These are phyloP conservation scores for Crocidura indochinensis DNA, from an alignment of 2,797 vertebrate species.

Conservation along the genomic window DNA sequence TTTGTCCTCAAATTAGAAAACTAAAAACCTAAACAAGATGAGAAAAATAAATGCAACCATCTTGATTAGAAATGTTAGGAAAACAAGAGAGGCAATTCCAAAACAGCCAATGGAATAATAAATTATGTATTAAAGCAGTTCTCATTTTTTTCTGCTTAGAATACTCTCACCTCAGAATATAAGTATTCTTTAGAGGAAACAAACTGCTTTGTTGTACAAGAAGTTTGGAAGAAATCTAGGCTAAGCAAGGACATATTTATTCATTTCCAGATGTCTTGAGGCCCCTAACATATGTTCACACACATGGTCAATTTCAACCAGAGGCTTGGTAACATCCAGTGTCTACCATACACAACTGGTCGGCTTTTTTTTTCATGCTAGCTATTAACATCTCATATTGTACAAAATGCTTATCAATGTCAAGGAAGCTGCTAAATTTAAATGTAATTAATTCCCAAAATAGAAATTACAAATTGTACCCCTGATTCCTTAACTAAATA, in stretches of 20 bases:
- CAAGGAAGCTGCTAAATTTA: constrained; percentile 63
- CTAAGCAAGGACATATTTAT: constrained; percentile 28
- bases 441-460: constrained; percentile 65
- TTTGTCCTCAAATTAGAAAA: too few relatives aligned
- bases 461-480: constrained; percentile 61
- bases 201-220: constrained; percentile 47
- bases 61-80: constrained; percentile 67
- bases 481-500: constrained; percentile 60
- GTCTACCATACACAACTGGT: not conserved
- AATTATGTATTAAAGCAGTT: constrained; percentile 51
- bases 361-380: not conserved
- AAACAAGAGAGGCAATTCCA: too few relatives aligned
- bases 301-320: not conserved
- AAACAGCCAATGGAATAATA: not conserved
- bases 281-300: not conserved
- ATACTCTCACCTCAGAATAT: not conserved
- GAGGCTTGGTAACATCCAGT: not conserved
- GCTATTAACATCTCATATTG: constrained; percentile 37
- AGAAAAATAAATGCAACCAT: constrained; percentile 49
- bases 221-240: constrained; percentile 52
- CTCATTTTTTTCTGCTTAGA: constrained; percentile 17
- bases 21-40: not conserved
- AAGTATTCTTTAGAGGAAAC: constrained; percentile 34
- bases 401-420: constrained; percentile 63
- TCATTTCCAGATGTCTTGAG: constrained; percentile 53